Evolutionary conservation across 2,888 invertebrate species (phyloP), one percentile per base, ranked within the genome.

Genomic region (Tuta absoluta): DNA sequence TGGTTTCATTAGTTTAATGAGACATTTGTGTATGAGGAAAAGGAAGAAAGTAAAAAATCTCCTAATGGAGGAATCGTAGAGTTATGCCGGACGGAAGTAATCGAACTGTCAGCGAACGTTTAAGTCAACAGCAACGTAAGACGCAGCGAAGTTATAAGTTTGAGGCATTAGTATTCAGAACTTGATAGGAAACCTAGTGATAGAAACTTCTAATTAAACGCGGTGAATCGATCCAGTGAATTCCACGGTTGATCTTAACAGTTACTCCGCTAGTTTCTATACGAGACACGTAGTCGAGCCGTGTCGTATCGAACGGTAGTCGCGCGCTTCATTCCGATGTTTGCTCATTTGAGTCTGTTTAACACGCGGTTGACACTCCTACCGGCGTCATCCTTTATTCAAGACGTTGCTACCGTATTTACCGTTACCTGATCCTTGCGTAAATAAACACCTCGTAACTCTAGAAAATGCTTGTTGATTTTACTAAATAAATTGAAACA

Each of bases 321-420:
- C 24, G n/a, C 53, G n/a, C 53, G 24, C 11, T 28, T 63, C 63
- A 53, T 62, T 63, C 33, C 53, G 21, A 41, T 24, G 28, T 63
- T 56, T 63, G 56, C 63, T 63, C 56, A 56, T 56, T 63, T 63
- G 41, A 41, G 12, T 62, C 33, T 63, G 38, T 53, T 53, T 53
- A 33, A 62, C 37, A 62, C 56, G 28, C 37, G 58, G 19, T 38
- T 38, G 38, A 38, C 58, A 60, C 59, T 57, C n/a, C n/a, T n/a
- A n/a, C n/a, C 41, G 59, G 21, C 28, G 17, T 38, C 24, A 58
- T 58, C 37, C 58, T 58, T 58, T 58, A 58, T 58, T 58, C 58
- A 58, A 37, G 37, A 58, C 19, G 37, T 19, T 38, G 24, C 45
- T 45, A 45, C 45, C 45, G 45, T 17, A 17, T 45, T 45, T n/a